Percentiles rank a stretch among this genome's conserved stretches.
Evolutionary conservation across 2,888 invertebrate species (phyloP).

Genomic region (Dione juno): DNA sequence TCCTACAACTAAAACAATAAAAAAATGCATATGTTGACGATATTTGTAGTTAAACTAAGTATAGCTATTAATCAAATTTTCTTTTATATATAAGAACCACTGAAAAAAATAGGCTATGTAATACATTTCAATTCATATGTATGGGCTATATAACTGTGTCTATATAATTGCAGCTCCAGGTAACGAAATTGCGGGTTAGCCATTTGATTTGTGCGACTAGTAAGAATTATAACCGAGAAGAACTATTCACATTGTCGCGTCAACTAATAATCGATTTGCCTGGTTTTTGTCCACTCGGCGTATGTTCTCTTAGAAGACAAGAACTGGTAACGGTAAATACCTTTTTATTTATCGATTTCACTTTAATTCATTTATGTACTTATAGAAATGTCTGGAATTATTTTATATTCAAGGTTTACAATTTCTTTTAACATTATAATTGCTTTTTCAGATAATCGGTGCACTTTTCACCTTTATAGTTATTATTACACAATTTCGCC

Average conservation of each 20-base stretch:
- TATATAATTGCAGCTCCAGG: neutral
- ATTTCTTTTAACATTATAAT: too few species aligned
- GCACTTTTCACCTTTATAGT: neutral
- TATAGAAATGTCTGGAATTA: too few species aligned
- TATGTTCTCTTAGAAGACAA: neutral
- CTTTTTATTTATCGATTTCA: neutral
- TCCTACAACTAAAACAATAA: too few species aligned
- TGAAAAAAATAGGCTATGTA: neutral
- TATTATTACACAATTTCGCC: neutral
- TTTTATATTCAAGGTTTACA: too few species aligned
- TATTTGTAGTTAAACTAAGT: too few species aligned
- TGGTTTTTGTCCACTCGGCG: conserved; percentile 2
- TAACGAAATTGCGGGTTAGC: neutral
- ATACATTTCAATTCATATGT: neutral
- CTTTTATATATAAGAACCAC: too few species aligned
- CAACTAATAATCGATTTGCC: neutral
- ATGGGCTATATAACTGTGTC: too few species aligned
- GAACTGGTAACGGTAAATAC: neutral
- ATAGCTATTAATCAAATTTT: too few species aligned
- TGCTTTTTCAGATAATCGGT: neutral
- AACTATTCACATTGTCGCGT: neutral
- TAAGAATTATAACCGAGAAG: neutral
- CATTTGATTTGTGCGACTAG: neutral
- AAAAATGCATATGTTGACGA: too few species aligned
- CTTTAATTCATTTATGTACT: too few species aligned